A percentile compares a stretch with the other conserved stretches of the same genome.
Evolutionary conservation across 1,140 invertebrate species (phyloP).

Genomic region (Archegozetes longisetosus): DNA sequence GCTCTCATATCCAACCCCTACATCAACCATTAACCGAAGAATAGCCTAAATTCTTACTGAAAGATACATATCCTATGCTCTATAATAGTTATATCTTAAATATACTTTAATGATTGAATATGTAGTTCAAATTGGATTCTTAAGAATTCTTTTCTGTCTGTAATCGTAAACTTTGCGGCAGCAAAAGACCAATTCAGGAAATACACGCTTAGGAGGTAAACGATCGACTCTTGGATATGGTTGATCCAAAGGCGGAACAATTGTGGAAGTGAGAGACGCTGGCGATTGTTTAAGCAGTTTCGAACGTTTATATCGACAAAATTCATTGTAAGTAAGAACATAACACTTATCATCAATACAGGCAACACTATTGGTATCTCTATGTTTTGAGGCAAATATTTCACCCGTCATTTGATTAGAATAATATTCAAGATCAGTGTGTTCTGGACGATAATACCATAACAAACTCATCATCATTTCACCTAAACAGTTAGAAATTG

Average conservation of each 20-base stretch:
- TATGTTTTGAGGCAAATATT: conserved; percentile 84
- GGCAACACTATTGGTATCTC: conserved; percentile 83
- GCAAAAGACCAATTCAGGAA: conserved; percentile 76
- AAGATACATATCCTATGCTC: no score
- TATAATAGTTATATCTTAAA: neutral
- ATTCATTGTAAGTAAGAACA: conserved; percentile 90
- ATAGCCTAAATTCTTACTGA: no score
- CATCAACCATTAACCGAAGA: no score
- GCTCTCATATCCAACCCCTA: no score
- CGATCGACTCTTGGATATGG: conserved; percentile 35
- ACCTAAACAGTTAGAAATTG: conserved; percentile 37
- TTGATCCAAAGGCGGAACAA: conserved; percentile 37
- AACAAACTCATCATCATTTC: conserved; percentile 93
- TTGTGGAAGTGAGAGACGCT: conserved; percentile 28
- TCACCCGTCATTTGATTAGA: conserved; percentile 56
- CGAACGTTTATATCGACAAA: conserved; percentile 56
- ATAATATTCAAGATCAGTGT: conserved; percentile 55
- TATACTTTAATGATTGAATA: neutral
- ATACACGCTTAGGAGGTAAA: conserved; percentile 53
- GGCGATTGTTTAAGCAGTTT: neutral
- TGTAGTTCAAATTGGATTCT: conserved; percentile 12
- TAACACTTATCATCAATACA: conserved; percentile 97
- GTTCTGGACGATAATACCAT: conserved; percentile 95
- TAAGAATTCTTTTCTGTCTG: conserved; percentile 43
- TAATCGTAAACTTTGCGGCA: conserved; percentile 89